These are phyloP conservation scores for Drosophila kokeensis DNA, from an alignment of 2,888 invertebrate species.

Conservation along the genomic window DNA sequence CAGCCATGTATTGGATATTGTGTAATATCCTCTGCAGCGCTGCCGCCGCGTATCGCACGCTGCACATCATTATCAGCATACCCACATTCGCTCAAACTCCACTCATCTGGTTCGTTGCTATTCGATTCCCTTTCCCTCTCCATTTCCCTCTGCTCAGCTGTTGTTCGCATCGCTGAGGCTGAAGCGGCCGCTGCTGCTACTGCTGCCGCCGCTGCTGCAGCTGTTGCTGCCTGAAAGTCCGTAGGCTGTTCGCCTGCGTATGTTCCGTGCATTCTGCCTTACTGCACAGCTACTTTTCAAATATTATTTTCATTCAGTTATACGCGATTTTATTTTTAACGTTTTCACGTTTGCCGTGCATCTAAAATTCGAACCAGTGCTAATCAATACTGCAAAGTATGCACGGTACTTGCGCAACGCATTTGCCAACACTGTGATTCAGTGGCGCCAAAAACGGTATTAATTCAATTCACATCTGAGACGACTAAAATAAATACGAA, in stretches of 20 bases:
- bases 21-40: constrained; percentile 74
- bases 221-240: constrained; percentile 79
- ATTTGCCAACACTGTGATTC: constrained; percentile 31
- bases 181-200: constrained; percentile 61
- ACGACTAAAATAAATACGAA: constrained; percentile 6
- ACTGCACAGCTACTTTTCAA: constrained; percentile 18
- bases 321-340: constrained; percentile 16
- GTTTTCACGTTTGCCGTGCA: constrained; percentile 24
- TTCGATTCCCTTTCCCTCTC: constrained; percentile 35
- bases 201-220: constrained; percentile 69
- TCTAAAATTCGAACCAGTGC: constrained; percentile 32
- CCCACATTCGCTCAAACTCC: constrained; percentile 76
- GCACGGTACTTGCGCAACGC: constrained; percentile 1
- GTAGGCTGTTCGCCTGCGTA: constrained; percentile 58
- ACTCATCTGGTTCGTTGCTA: constrained; percentile 63
- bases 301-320: constrained; percentile 11
- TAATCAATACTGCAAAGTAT: constrained; percentile 8
- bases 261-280: constrained; percentile 43
- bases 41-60: constrained; percentile 68
- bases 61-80: constrained; percentile 75
- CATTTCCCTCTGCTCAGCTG: constrained; percentile 46
- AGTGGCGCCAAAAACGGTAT: constrained; percentile 34
- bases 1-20: constrained; percentile 83
- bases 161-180: constrained; percentile 35
- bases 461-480: constrained; percentile 25